Evolutionary conservation across 2,888 invertebrate species (phyloP).

Genomic region (Drosophila histrio): DNA sequence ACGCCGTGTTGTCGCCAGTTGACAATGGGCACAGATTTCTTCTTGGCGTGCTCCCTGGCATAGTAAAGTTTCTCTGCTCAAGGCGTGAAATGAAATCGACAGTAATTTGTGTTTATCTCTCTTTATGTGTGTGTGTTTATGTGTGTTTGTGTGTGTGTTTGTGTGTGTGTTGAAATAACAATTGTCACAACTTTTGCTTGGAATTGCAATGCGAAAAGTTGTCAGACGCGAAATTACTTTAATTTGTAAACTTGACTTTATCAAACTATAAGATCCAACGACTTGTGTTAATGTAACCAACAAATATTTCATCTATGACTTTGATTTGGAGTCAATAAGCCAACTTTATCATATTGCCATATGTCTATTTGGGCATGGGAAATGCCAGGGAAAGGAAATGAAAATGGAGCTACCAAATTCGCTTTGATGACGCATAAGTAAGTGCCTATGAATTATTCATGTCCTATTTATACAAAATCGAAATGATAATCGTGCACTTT

Average conservation of each 20-base stretch:
- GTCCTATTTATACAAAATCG: constrained; percentile 75
- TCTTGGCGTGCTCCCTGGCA: constrained; percentile 41
- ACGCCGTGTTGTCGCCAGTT: constrained; percentile 20
- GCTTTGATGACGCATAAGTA: constrained; percentile 78
- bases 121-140: constrained; percentile 8
- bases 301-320: constrained; percentile 56
- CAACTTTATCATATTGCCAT: constrained; percentile 65
- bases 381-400: constrained; percentile 28
- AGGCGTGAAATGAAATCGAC: constrained; percentile 78
- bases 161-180: constrained; percentile 57
- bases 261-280: constrained; percentile 61
- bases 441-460: constrained; percentile 74
- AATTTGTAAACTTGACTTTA: constrained; percentile 70
- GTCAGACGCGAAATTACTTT: constrained; percentile 66
- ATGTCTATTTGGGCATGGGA: constrained; percentile 19
- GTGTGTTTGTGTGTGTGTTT: constrained; percentile 2
- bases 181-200: constrained; percentile 65
- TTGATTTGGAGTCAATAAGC: constrained; percentile 61
- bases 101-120: constrained; percentile 75
- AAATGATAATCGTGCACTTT: constrained; percentile 78
- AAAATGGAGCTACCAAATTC: constrained; percentile 61
- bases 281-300: constrained; percentile 52
- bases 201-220: constrained; percentile 43
- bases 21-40: constrained; percentile 59
- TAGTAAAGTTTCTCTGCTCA: constrained; percentile 72